Conservation (phyloP, 1,140 invertebrate genomes). For the Oryzaephilus surinamensis region DNA sequence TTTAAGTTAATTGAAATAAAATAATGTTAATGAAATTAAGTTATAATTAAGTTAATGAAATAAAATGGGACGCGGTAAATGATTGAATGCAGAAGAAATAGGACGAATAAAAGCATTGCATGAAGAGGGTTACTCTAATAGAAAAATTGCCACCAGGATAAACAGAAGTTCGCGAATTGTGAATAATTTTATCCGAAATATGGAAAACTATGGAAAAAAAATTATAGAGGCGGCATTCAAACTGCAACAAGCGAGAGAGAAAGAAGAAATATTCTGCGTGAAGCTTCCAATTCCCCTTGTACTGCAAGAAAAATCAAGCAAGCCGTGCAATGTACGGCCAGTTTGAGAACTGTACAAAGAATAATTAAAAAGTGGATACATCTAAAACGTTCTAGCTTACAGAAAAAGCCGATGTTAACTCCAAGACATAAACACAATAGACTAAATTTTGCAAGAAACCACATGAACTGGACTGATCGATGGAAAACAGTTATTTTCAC, state of each 20-base stretch:
- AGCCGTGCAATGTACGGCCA: conserved; percentile 1
- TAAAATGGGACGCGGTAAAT: too few relatives aligned
- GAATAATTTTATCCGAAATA: conserved; percentile 7
- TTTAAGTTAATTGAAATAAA: too few relatives aligned
- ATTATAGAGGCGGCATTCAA: conserved; percentile 5
- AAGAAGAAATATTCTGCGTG: conserved; percentile 6
- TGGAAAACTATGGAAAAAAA: conserved; percentile 12
- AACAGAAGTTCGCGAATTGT: conserved; percentile 1
- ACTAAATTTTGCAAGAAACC: conserved; percentile 6
- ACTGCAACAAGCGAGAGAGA: conserved; percentile 2
- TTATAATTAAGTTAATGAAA: too few relatives aligned
- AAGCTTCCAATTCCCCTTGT: conserved; percentile 6
- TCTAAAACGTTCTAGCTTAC: background rate
- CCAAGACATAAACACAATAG: background rate
- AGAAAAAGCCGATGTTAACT: conserved; percentile 7
- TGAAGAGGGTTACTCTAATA: conserved; percentile 1
- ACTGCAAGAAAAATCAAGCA: conserved; percentile 5
- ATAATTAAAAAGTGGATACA: conserved; percentile 6
- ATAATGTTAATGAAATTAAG: too few relatives aligned
- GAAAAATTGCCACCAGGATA: conserved; percentile 1
- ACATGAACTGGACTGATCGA: conserved; percentile 6
- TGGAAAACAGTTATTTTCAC: conserved; percentile 27
- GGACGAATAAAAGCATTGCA: background rate
- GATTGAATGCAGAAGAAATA: background rate
- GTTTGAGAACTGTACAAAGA: conserved; percentile 3